Conservation (phyloP, 1,140 invertebrate species). For the Orius laevigatus region DNA sequence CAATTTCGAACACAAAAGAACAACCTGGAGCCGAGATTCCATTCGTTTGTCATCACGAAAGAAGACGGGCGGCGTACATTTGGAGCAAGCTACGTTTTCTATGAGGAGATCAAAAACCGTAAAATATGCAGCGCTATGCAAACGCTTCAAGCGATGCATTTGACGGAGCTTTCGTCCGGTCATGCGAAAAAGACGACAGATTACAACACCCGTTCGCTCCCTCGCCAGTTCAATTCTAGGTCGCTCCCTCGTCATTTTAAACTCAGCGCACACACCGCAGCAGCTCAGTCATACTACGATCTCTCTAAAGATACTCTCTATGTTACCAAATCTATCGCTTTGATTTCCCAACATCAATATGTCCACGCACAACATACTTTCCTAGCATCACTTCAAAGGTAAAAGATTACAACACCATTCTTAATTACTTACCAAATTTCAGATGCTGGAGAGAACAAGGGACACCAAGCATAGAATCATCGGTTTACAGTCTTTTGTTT, state of each 20-base stretch:
- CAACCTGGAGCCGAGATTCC: conserved; percentile 73
- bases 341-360: conserved; percentile 81
- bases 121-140: conserved; percentile 90
- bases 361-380: conserved; percentile 70
- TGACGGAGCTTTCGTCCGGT: conserved; percentile 70
- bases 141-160: conserved; percentile 80
- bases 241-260: conserved; percentile 79
- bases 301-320: conserved; percentile 81
- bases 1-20: conserved; percentile 90
- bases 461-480: conserved; percentile 70
- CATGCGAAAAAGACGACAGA: conserved; percentile 21
- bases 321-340: conserved; percentile 86
- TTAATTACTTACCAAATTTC: neutral
- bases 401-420: no score
- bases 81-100: conserved; percentile 88
- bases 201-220: conserved; percentile 5
- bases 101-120: conserved; percentile 80
- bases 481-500: conserved; percentile 88
- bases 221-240: conserved; percentile 39
- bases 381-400: conserved; percentile 74
- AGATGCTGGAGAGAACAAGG: conserved; percentile 21
- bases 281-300: conserved; percentile 76
- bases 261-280: conserved; percentile 45
- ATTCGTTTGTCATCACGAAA: conserved; percentile 91
- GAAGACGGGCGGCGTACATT: conserved; percentile 89